phyloP scores from a whole-genome alignment of 2,888 invertebrate genomes.

The Dryobota labecula region DNA sequence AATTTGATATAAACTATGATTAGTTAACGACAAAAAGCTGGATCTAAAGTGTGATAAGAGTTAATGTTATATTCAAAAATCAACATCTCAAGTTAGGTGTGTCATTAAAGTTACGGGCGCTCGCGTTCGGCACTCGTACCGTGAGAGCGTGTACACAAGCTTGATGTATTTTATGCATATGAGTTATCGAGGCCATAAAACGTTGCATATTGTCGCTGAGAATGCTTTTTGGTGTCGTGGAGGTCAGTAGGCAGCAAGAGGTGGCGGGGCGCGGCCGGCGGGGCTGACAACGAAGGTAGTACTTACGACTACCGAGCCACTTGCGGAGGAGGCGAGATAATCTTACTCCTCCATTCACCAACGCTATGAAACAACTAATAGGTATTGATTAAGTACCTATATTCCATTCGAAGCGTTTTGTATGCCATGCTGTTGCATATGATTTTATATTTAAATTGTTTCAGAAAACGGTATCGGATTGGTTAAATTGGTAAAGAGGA shows the following conservation, averaged over 20 bases:
- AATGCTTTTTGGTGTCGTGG: slow-evolving; percentile 75
- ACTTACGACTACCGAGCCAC: slow-evolving; percentile 46
- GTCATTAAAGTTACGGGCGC: slow-evolving; percentile 38
- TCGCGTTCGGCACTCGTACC: slow-evolving; percentile 35
- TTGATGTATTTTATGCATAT: slow-evolving; percentile 67
- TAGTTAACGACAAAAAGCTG: not conserved
- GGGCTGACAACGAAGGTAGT: slow-evolving; percentile 67
- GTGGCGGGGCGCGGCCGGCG: slow-evolving; percentile 60
- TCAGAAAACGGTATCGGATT: not conserved
- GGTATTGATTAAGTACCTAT: not conserved
- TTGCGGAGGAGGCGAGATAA: slow-evolving; percentile 58
- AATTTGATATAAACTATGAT: not conserved
- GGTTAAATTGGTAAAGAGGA: not conserved
- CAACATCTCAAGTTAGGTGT: slow-evolving; percentile 18
- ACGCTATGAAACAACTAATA: slow-evolving; percentile 28
- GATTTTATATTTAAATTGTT: not conserved
- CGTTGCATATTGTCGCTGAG: slow-evolving; percentile 76
- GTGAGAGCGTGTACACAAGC: slow-evolving; percentile 59
- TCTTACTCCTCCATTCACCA: slow-evolving; percentile 64
- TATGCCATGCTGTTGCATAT: not conserved
- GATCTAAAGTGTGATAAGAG: not conserved
- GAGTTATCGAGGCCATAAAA: slow-evolving; percentile 77
- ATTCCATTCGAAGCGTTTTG: slow-evolving; percentile 11
- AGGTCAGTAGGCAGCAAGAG: slow-evolving; percentile 72
- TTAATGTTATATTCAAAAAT: slow-evolving; percentile 2